Evolutionary conservation across 2,888 invertebrate species (phyloP), one percentile per base, ranked within the genome.

Genomic region (Eristalinus sepulchralis): DNA sequence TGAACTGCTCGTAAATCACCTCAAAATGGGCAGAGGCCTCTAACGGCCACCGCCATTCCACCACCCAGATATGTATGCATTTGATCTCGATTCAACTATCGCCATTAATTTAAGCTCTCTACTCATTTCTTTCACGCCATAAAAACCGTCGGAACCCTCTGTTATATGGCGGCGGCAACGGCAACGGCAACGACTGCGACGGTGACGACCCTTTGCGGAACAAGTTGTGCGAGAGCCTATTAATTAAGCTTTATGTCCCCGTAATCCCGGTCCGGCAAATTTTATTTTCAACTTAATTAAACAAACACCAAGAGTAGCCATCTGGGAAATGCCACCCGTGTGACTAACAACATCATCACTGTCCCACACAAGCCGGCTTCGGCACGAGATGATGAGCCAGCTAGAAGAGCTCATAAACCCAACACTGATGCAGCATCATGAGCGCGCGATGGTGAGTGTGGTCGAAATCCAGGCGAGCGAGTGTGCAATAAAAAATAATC

Each of bases 241-340:
- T 86, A 82, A 82, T 86, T 73, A 73, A 73, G 70, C 82, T 70
- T 72, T 66, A 81, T 70, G 34, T 60, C 27, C 34, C 64, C 22
- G 33, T 60, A 64, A 82, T 64, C 20, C 70, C 55, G 60, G 47
- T 47, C 24, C 60, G 34, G 68, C 70, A 71, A 57, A 78, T 78
- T 86, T 86, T 71, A 82, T 70, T 70, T 73, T 70, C 68, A 80
- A 82, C 78, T 66, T 78, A 82, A 86, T 82, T 82, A 86, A 86
- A 67, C 66, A 60, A 33, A 63, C 73, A 71, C 64, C 67, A 62
- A 17, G 22, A 20, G 17, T n/a, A 31, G 53, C 36, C 33, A 33
- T 20, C 34, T 67, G 59, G 70, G 55, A 59, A 63, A 36, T 59
- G 22, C 39, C 33, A 36, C 47, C 55, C 13, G 31, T 57, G 59